phyloP scores from a whole-genome alignment of 1,140 invertebrate species.

The Arion vulgaris region DNA sequence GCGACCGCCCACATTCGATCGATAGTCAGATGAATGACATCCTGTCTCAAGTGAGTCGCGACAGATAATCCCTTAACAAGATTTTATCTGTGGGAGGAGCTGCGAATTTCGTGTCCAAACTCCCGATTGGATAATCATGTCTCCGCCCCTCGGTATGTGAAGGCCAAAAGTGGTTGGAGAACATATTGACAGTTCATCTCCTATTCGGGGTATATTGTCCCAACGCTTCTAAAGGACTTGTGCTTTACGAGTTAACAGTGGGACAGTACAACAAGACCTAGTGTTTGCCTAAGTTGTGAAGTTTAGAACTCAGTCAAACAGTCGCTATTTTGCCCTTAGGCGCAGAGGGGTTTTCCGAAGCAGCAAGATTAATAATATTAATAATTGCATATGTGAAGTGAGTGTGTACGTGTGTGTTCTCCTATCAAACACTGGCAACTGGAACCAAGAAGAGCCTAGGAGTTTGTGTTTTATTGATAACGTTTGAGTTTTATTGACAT shows the following conservation, averaged over 20 bases:
- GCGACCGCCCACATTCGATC: background rate
- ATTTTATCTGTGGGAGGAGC: background rate
- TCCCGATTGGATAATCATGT: background rate
- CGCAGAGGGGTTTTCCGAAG: constrained; percentile 6
- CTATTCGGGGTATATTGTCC: constrained; percentile 19
- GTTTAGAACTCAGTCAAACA: constrained; percentile 20
- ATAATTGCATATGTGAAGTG: constrained; percentile 18
- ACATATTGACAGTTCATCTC: constrained; percentile 2
- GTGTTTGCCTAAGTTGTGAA: constrained; percentile 24
- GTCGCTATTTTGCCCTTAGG: constrained; percentile 26
- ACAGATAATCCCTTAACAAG: background rate
- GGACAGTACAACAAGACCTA: background rate
- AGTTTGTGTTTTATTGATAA: background rate
- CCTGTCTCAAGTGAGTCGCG: background rate
- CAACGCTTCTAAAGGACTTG: constrained; percentile 19
- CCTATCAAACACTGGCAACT: background rate
- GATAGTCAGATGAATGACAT: background rate
- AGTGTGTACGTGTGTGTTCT: constrained; percentile 9
- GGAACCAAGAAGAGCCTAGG: background rate
- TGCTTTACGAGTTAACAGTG: constrained; percentile 15
- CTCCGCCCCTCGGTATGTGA: background rate
- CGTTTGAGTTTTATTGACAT: background rate
- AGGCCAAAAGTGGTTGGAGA: constrained; percentile 13
- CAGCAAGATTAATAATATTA: constrained; percentile 23
- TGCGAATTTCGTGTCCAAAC: background rate